Conservation (phyloP, 2,113 vertebrate genomes). For the Stegostoma tigrinum region DNA sequence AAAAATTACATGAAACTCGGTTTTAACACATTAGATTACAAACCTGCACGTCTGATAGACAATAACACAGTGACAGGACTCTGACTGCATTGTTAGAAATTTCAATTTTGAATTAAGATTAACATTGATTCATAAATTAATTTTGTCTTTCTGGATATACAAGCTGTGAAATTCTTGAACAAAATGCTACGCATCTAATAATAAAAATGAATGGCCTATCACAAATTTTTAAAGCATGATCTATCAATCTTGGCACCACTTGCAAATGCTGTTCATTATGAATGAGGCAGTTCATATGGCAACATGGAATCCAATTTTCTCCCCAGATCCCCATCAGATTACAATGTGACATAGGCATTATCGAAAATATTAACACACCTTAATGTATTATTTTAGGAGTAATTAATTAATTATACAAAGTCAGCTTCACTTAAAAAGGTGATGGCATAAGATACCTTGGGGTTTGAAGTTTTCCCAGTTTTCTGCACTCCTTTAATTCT, state of each 20-base stretch:
- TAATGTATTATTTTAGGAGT: slow-evolving; percentile 40
- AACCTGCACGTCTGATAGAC: slow-evolving; percentile 22
- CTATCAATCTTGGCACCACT: slow-evolving; percentile 71
- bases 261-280: slow-evolving; percentile 66
- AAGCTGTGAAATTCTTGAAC: slow-evolving; percentile 64
- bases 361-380: slow-evolving; percentile 38
- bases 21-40: slow-evolving; percentile 32
- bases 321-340: slow-evolving; percentile 62
- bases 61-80: slow-evolving; percentile 47
- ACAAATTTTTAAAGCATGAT: slow-evolving; percentile 70
- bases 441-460: slow-evolving; percentile 25
- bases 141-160: slow-evolving; percentile 67
- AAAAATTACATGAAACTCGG: not conserved
- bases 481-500: slow-evolving; percentile 10
- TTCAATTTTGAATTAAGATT: slow-evolving; percentile 60
- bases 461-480: slow-evolving; percentile 25
- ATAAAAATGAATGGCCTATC: slow-evolving; percentile 87
- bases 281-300: slow-evolving; percentile 65
- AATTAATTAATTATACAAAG: slow-evolving; percentile 37
- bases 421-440: slow-evolving; percentile 36
- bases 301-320: slow-evolving; percentile 66
- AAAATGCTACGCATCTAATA: slow-evolving; percentile 76
- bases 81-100: slow-evolving; percentile 45
- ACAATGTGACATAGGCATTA: slow-evolving; percentile 63
- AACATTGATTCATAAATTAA: slow-evolving; percentile 75